These are phyloP conservation scores for Callyntrura guangdongensis DNA, from an alignment of 2,888 invertebrate species.

Conservation along the genomic window DNA sequence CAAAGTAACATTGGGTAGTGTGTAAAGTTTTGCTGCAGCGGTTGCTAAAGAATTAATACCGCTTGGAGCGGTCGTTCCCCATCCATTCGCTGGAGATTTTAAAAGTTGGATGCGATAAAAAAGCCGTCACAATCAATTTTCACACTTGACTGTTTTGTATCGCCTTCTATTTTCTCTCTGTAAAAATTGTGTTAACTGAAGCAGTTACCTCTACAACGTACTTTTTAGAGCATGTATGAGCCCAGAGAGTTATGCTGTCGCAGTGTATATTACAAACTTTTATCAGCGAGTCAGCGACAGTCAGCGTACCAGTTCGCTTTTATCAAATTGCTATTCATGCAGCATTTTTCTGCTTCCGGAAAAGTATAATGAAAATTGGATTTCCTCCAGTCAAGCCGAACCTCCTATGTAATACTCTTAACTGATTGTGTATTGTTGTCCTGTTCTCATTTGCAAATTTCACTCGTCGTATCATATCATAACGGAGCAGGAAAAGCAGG, in stretches of 20 bases:
- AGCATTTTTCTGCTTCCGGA: constrained; percentile 43
- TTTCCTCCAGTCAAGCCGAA: constrained; percentile 33
- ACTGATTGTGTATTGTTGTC: background rate
- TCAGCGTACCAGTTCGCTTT: background rate
- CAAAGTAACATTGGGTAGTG: too few relatives aligned
- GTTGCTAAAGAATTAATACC: too few relatives aligned
- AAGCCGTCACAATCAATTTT: constrained; percentile 51
- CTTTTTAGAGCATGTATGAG: too few relatives aligned
- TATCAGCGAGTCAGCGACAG: too few relatives aligned
- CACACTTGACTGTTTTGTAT: constrained; percentile 30
- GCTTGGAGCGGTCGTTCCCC: too few relatives aligned
- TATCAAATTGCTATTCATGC: constrained; percentile 31
- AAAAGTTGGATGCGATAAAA: background rate
- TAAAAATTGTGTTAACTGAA: background rate
- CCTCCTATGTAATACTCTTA: background rate
- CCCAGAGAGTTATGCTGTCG: too few relatives aligned
- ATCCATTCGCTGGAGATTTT: too few relatives aligned
- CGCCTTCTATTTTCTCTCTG: background rate
- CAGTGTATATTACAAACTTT: too few relatives aligned
- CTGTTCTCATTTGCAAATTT: constrained; percentile 41
- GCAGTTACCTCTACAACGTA: background rate
- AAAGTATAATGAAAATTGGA: constrained; percentile 17
- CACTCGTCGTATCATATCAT: background rate
- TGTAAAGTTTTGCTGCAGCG: too few relatives aligned
- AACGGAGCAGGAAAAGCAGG: constrained; percentile 11